phyloP scores from a whole-genome alignment of 2,113 vertebrate species.

The Phasianus colchicus region DNA sequence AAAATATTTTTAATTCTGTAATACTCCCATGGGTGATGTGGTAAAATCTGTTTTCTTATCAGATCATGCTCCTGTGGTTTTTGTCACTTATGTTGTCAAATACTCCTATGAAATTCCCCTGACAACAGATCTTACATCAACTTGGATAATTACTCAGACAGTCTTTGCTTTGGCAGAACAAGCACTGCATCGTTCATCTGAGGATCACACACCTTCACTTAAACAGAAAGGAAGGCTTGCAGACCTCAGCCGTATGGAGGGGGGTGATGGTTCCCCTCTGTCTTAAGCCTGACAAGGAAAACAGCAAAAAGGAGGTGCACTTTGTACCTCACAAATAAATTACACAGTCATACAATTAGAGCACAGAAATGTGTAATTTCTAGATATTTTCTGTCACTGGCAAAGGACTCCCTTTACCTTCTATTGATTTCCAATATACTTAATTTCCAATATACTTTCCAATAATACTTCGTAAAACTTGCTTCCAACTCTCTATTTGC shows the following conservation, averaged over 20 bases:
- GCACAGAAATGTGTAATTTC: not conserved
- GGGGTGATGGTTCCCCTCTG: not conserved
- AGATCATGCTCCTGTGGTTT: slow-evolving; percentile 48
- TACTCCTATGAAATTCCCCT: not conserved
- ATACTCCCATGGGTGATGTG: slow-evolving; percentile 16
- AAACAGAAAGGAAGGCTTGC: not conserved
- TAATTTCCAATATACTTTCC: too few species aligned
- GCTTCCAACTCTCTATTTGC: not conserved
- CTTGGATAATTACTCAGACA: slow-evolving; percentile 24
- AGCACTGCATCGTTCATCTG: slow-evolving; percentile 16
- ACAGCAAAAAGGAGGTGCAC: not conserved
- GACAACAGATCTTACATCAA: slow-evolving; percentile 25
- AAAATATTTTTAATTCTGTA: slow-evolving; percentile 44
- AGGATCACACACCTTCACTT: not conserved
- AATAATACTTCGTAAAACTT: not conserved
- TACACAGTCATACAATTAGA: not conserved
- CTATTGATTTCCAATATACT: not conserved
- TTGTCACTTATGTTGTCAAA: slow-evolving; percentile 50
- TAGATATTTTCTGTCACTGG: not conserved
- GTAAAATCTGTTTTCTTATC: slow-evolving; percentile 54
- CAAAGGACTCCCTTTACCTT: not conserved
- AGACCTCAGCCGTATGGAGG: not conserved
- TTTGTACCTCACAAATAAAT: not conserved
- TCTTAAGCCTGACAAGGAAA: not conserved
- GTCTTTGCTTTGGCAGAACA: slow-evolving; percentile 18